phyloP scores from a whole-genome alignment of 2,797 vertebrate genomes.

The Paedocypris micromegethes region DNA sequence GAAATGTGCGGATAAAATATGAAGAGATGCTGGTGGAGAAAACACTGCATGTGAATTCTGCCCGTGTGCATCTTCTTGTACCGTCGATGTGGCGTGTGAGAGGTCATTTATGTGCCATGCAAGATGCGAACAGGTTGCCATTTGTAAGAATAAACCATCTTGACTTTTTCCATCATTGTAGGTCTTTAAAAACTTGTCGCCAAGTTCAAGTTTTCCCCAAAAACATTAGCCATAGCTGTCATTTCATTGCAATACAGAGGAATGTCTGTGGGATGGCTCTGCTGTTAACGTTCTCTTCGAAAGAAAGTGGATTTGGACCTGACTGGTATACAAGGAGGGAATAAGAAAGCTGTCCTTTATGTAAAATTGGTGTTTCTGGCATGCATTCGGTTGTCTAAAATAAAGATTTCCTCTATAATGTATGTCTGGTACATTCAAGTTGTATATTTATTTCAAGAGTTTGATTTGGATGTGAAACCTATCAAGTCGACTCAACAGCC shows the following conservation, averaged over 20 bases:
- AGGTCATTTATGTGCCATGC: conserved; percentile 76
- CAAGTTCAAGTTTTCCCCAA: conserved; percentile 49
- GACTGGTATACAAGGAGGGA: conserved; percentile 74
- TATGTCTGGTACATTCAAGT: conserved; percentile 30
- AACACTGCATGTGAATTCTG: conserved; percentile 86
- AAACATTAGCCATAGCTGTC: conserved; percentile 57
- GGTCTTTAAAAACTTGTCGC: conserved; percentile 56
- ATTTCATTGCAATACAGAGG: conserved; percentile 65
- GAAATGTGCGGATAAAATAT: conserved; percentile 68
- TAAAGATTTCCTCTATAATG: conserved; percentile 73
- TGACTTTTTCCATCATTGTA: conserved; percentile 68
- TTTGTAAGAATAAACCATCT: conserved; percentile 71
- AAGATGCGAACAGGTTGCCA: conserved; percentile 74
- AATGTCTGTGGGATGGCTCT: conserved; percentile 37
- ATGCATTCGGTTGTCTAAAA: conserved; percentile 80
- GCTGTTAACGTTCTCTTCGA: conserved; percentile 15
- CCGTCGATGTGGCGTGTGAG: conserved; percentile 84
- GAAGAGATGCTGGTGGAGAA: conserved; percentile 72
- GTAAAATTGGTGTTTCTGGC: conserved; percentile 94
- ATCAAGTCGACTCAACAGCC: too few relatives aligned
- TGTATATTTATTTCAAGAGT: conserved; percentile 14
- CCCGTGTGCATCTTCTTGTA: conserved; percentile 78
- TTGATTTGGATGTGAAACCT: background rate
- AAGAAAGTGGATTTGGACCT: conserved; percentile 67
- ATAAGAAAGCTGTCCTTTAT: conserved; percentile 81